These are phyloP conservation scores for Drosophila vallismaia DNA, from an alignment of 2,888 invertebrate species.

Conservation along the genomic window DNA sequence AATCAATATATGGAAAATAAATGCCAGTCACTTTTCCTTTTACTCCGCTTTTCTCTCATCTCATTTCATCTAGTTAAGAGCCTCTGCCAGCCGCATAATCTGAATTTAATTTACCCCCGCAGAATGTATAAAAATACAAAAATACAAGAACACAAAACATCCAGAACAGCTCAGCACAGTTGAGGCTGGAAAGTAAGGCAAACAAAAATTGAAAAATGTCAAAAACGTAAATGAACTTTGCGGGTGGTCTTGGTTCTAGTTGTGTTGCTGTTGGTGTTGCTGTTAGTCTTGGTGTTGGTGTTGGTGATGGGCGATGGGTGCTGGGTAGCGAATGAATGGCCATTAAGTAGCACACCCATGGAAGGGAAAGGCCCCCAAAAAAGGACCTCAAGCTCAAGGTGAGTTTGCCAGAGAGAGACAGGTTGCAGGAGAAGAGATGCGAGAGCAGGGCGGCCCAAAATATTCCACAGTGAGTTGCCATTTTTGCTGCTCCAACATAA, in stretches of 20 bases:
- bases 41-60: constrained; percentile 28
- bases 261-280: constrained; percentile 13
- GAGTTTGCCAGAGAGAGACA: constrained; percentile 24
- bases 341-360: constrained; percentile 53
- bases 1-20: constrained; percentile 78
- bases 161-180: constrained; percentile 34
- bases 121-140: constrained; percentile 17
- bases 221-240: constrained; percentile 69
- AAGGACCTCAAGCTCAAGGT: constrained; percentile 46
- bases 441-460: constrained; percentile 24
- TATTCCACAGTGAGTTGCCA: constrained; percentile 63
- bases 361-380: constrained; percentile 35
- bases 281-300: constrained; percentile 16
- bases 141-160: constrained; percentile 20
- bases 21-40: constrained; percentile 65
- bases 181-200: constrained; percentile 16
- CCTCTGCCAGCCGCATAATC: constrained; percentile 55
- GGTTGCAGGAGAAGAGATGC: not conserved
- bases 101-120: constrained; percentile 72
- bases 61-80: constrained; percentile 69
- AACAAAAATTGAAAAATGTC: constrained; percentile 70
- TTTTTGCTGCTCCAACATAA: constrained; percentile 58
- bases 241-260: constrained; percentile 18
- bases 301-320: constrained; percentile 18
- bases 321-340: constrained; percentile 43